Evolutionary conservation across 2,888 invertebrate genomes (phyloP), one percentile per base, ranked within the genome.

Genomic region (Ichneumoninae sp.): DNA sequence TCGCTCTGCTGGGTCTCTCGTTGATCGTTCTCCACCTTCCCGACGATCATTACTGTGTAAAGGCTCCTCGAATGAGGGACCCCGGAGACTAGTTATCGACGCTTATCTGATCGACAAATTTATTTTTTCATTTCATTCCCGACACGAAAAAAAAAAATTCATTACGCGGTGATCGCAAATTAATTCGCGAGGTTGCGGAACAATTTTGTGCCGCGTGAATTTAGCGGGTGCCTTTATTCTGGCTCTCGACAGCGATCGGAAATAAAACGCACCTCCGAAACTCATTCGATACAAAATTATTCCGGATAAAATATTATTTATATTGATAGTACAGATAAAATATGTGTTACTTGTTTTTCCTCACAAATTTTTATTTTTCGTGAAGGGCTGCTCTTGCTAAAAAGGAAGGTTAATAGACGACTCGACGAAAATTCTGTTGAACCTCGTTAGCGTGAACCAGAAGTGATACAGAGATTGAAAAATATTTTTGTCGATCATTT

Each of bases 1-100:
- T 71, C 26, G 26, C 26, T 70, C 57, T 54, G 30, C 36, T 40
- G 22, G 8, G 22, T 70, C 36, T 73, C 71, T 73, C 40, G 7
- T 73, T n/a, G 44, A 73, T 36, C 36, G 36, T 70, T 70, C 19
- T 10, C 36, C 40, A 13, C n/a, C 40, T 44, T 40, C 40, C 36
- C 16, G 0, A 13, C 22, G 6, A 16, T 36, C 3, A 7, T 40
- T 54, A 1, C 19, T 40, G 40, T 8, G 2, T 40, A 40, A 40
- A 63, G 13, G 57, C 22, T 36, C 22, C 19, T 52, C 36, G 54
- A 54, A 33, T 22, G 50, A 70, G 54, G 5, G 16, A 71, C 22
- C 26, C 60, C 26, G 30, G 44, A 44, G 60, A 57, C 44, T 8
- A 57, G 16, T 19, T 54, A 54, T 40, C 30, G 73, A 47, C 44